A percentile compares a stretch with the other conserved stretches of the same genome.
phyloP scores from a whole-genome alignment of 2,113 vertebrate genomes.

The Antechinus flavipes region DNA sequence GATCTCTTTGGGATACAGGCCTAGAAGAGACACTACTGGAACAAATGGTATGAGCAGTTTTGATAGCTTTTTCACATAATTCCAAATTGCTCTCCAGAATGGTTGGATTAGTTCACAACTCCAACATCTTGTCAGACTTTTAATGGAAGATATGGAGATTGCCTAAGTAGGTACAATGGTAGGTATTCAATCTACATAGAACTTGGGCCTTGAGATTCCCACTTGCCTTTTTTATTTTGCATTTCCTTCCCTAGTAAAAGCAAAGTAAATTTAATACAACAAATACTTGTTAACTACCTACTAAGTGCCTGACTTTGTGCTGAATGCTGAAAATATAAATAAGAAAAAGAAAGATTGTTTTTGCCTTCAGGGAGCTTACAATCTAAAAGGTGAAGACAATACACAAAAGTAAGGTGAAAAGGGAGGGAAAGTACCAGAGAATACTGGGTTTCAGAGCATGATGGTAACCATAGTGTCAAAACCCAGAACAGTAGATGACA shows the following conservation, averaged over 20 bases:
- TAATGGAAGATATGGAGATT: not conserved
- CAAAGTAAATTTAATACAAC: not conserved
- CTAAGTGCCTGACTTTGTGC: not conserved
- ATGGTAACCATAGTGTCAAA: not conserved
- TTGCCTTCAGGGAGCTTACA: not conserved
- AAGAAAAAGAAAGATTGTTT: not conserved
- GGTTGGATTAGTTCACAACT: too few species aligned
- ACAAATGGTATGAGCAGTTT: too few species aligned
- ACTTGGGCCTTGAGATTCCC: not conserved
- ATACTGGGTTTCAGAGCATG: not conserved
- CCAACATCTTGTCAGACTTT: not conserved
- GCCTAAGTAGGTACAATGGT: not conserved
- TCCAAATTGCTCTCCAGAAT: too few species aligned
- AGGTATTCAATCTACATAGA: not conserved
- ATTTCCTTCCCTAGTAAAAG: not conserved
- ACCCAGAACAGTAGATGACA: not conserved
- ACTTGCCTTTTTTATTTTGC: not conserved
- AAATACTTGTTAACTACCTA: not conserved
- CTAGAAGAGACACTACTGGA: too few species aligned
- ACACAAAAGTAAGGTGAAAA: not conserved
- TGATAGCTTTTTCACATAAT: too few species aligned
- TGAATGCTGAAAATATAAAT: not conserved
- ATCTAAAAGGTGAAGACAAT: not conserved
- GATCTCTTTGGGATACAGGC: too few species aligned
- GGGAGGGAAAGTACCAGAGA: not conserved